Evolutionary conservation across 2,797 vertebrate species (phyloP).

Genomic region (Neoniphon sammara): DNA sequence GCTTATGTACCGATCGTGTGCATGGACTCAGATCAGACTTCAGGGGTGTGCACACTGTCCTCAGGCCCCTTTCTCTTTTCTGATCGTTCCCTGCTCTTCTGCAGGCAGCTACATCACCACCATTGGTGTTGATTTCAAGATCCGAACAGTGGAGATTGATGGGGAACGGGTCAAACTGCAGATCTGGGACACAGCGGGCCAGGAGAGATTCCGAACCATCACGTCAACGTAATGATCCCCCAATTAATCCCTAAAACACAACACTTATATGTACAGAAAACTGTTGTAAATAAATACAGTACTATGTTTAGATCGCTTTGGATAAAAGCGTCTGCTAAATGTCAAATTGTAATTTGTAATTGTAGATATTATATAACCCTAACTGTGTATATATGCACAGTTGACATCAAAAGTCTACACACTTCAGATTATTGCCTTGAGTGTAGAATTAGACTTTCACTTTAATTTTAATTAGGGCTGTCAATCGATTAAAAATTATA

Average conservation of each 20-base stretch:
- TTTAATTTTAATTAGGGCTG: too few relatives aligned
- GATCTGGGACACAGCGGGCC: slow-evolving; percentile 88
- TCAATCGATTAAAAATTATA: too few relatives aligned
- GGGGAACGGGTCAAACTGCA: slow-evolving; percentile 89
- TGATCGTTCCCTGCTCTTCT: neutral
- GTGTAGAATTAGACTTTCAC: too few relatives aligned
- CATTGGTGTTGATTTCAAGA: slow-evolving; percentile 90
- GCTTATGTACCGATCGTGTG: neutral
- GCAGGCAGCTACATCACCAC: slow-evolving; percentile 91
- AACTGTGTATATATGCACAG: too few relatives aligned
- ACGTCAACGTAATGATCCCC: slow-evolving; percentile 82
- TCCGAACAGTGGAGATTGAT: slow-evolving; percentile 86
- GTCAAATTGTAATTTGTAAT: too few relatives aligned
- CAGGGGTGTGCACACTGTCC: neutral
- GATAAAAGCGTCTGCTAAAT: too few relatives aligned
- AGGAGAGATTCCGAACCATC: slow-evolving; percentile 87
- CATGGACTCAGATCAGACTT: neutral
- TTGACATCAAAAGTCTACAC: too few relatives aligned
- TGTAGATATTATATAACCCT: too few relatives aligned
- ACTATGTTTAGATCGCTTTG: too few relatives aligned
- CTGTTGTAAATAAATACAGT: too few relatives aligned
- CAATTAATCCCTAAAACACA: neutral
- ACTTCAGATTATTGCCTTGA: too few relatives aligned
- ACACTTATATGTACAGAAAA: neutral
- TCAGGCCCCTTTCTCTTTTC: neutral